Conservation (phyloP, 1,140 invertebrate species). For the Metaphire vulgaris region DNA sequence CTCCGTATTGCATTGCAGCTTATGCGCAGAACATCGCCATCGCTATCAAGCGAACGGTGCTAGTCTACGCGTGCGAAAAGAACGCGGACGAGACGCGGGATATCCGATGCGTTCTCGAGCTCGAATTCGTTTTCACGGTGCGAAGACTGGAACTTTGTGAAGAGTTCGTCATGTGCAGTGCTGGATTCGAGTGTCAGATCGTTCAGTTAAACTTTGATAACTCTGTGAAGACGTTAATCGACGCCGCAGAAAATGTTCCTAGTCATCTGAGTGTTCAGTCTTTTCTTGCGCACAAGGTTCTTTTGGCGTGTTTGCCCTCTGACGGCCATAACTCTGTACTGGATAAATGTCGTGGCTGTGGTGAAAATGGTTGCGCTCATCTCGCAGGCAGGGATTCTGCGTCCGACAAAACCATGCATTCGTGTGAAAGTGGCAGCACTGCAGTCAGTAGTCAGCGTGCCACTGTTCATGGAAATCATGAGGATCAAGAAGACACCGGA, state of each 20-base stretch:
- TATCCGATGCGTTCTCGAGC: background rate
- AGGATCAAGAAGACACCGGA: background rate
- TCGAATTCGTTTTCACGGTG: background rate
- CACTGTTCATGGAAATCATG: background rate
- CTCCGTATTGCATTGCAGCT: background rate
- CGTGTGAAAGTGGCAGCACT: background rate
- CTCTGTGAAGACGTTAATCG: background rate
- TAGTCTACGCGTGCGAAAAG: background rate
- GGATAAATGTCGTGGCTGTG: background rate
- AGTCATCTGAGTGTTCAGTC: background rate
- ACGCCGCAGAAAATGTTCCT: too few species aligned
- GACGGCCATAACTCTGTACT: background rate
- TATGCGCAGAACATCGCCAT: background rate
- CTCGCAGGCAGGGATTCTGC: too few species aligned
- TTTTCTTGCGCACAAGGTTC: background rate
- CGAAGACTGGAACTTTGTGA: background rate
- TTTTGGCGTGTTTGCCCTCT: background rate
- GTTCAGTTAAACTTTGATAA: background rate
- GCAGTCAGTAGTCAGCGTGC: background rate
- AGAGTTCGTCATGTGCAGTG: background rate
- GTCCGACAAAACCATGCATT: background rate
- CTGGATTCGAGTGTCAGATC: background rate
- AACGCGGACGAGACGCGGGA: background rate
- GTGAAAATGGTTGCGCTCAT: too few species aligned
- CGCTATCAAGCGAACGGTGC: background rate